Percentiles rank a stretch among this genome's conserved stretches.
Evolutionary conservation across 92 coral and sea anemone genomes (phyloP).

Genomic region (Parazoanthus swiftii): DNA sequence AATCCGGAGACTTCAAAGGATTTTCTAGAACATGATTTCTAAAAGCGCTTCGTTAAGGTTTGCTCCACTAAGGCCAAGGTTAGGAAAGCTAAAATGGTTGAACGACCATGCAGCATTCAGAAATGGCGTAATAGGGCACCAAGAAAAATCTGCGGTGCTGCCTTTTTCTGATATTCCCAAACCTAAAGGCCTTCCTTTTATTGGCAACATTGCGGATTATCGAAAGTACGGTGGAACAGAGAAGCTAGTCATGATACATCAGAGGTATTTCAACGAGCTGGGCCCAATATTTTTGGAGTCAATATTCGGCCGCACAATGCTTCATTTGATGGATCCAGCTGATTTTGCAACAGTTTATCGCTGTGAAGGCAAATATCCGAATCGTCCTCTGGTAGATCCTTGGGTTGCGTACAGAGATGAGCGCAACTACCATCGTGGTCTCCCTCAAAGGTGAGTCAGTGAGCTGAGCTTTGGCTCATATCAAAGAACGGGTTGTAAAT

Average conservation of each 20-base stretch:
- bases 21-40: background rate
- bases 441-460: constrained; percentile 30
- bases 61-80: constrained; percentile 19
- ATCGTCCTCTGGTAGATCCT: constrained; percentile 41
- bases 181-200: constrained; percentile 36
- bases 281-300: constrained; percentile 70
- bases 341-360: constrained; percentile 62
- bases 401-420: constrained; percentile 42
- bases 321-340: constrained; percentile 58
- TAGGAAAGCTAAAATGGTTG: constrained; percentile 10
- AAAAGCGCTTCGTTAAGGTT: background rate
- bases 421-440: constrained; percentile 28
- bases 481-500: background rate
- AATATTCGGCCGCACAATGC: constrained; percentile 33
- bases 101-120: constrained; percentile 24
- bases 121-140: background rate
- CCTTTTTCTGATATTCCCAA: constrained; percentile 51
- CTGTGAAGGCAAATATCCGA: constrained; percentile 66
- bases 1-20: background rate
- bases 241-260: constrained; percentile 29
- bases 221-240: constrained; percentile 36
- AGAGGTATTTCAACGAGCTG: constrained; percentile 48
- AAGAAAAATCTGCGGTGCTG: background rate
- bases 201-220: constrained; percentile 22
- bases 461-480: background rate